phyloP scores from a whole-genome alignment of 2,888 invertebrate genomes.

The Osedax fenrisi region DNA sequence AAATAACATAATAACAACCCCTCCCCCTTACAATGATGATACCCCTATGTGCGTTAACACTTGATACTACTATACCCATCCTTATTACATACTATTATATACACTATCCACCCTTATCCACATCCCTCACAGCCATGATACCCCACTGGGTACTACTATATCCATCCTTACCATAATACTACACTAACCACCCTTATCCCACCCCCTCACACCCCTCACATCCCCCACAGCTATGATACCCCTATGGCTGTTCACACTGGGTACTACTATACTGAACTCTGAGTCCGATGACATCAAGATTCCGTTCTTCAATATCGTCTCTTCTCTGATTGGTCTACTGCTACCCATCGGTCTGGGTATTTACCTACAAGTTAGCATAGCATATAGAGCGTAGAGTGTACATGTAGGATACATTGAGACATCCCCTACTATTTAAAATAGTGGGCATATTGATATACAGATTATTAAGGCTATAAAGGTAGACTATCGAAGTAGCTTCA shows the following conservation, averaged over 20 bases:
- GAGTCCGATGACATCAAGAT: conserved; percentile 40
- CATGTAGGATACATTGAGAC: too few species aligned
- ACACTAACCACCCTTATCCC: conserved; percentile 11
- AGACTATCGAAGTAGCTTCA: too few species aligned
- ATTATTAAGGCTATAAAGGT: too few species aligned
- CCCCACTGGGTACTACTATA: too few species aligned
- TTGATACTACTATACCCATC: too few species aligned
- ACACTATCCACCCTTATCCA: neutral
- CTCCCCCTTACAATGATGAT: too few species aligned
- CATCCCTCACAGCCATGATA: neutral
- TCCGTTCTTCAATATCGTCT: conserved; percentile 51
- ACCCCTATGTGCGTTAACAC: too few species aligned
- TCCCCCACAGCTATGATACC: conserved; percentile 52
- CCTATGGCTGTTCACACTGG: conserved; percentile 53
- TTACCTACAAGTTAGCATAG: conserved; percentile 42
- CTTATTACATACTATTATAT: neutral
- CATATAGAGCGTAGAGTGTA: neutral
- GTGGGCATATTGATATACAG: too few species aligned
- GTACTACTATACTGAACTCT: conserved; percentile 39
- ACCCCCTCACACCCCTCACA: conserved; percentile 17
- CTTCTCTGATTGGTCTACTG: conserved; percentile 50
- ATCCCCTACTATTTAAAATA: too few species aligned
- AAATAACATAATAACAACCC: too few species aligned
- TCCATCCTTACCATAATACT: too few species aligned
- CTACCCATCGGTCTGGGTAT: conserved; percentile 52